Percentiles rank a stretch among this genome's conserved stretches.
Evolutionary conservation across 2,888 invertebrate genomes (phyloP).

Genomic region (Furcula furcula): DNA sequence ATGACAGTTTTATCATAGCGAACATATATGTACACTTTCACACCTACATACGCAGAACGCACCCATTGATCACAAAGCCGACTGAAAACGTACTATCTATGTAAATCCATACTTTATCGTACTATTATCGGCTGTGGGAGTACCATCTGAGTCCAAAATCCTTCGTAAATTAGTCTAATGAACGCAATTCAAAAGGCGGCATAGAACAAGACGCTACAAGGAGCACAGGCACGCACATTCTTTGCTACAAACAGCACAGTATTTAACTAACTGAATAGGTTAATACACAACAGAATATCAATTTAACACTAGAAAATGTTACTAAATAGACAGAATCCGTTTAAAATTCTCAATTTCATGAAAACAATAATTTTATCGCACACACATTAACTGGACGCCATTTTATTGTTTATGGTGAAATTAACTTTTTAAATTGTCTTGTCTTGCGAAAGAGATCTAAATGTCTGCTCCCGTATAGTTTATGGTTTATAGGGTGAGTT

Average conservation of each 20-base stretch:
- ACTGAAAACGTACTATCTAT: constrained; percentile 43
- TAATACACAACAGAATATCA: constrained; percentile 33
- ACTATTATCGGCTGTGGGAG: constrained; percentile 26
- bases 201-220: constrained; percentile 72
- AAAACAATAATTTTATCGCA: constrained; percentile 78
- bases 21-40: constrained; percentile 77
- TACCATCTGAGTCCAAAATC: constrained; percentile 38
- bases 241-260: constrained; percentile 33
- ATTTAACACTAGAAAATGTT: constrained; percentile 25
- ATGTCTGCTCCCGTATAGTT: no score
- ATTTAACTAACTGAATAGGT: constrained; percentile 31
- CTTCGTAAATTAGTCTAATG: constrained; percentile 54
- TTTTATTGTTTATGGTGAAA: constrained; percentile 78
- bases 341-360: constrained; percentile 44
- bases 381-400: constrained; percentile 81
- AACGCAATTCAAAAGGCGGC: constrained; percentile 69
- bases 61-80: constrained; percentile 68
- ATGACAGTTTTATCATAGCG: constrained; percentile 77
- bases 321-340: constrained; percentile 30
- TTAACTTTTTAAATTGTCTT: constrained; percentile 34
- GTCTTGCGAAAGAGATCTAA: no score
- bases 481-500: no score
- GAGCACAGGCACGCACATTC: constrained; percentile 66
- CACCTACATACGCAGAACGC: constrained; percentile 73
- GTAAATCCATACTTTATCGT: constrained; percentile 35